phyloP scores from a whole-genome alignment of 2,888 invertebrate genomes.

The Phyllotreta cruciferae region DNA sequence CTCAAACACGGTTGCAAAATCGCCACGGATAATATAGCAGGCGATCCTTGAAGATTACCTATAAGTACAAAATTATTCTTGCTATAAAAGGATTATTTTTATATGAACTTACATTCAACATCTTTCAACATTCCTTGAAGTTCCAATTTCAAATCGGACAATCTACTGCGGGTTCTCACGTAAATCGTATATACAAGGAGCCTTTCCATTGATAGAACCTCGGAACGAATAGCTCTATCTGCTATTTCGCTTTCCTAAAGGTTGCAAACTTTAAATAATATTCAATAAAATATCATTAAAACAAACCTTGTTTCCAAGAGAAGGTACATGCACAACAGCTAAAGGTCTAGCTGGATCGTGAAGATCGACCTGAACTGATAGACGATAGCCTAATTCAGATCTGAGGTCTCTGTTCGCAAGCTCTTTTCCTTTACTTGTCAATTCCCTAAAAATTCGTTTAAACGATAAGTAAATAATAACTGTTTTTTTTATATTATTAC shows the following conservation, averaged over 20 bases:
- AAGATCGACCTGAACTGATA: slow-evolving; percentile 88
- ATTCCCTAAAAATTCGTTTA: slow-evolving; percentile 58
- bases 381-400: slow-evolving; percentile 85
- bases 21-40: slow-evolving; percentile 90
- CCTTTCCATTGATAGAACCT: slow-evolving; percentile 94
- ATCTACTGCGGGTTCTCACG: slow-evolving; percentile 83
- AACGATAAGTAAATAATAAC: background rate
- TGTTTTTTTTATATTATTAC: slow-evolving; percentile 59
- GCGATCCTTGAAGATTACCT: slow-evolving; percentile 90
- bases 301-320: slow-evolving; percentile 70
- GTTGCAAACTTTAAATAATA: background rate
- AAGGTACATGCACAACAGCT: slow-evolving; percentile 72
- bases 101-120: slow-evolving; percentile 68
- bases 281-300: background rate
- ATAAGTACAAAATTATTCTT: slow-evolving; percentile 35
- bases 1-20: slow-evolving; percentile 88
- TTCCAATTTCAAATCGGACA: slow-evolving; percentile 82
- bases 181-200: slow-evolving; percentile 95
- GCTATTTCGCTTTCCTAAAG: slow-evolving; percentile 70
- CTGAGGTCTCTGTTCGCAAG: slow-evolving; percentile 68
- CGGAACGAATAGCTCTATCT: slow-evolving; percentile 82
- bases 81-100: background rate
- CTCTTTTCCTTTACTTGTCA: slow-evolving; percentile 63
- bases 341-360: slow-evolving; percentile 80
- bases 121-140: slow-evolving; percentile 75